These are phyloP conservation scores for Lithophane socia DNA, from an alignment of 2,888 invertebrate species.

Conservation along the genomic window DNA sequence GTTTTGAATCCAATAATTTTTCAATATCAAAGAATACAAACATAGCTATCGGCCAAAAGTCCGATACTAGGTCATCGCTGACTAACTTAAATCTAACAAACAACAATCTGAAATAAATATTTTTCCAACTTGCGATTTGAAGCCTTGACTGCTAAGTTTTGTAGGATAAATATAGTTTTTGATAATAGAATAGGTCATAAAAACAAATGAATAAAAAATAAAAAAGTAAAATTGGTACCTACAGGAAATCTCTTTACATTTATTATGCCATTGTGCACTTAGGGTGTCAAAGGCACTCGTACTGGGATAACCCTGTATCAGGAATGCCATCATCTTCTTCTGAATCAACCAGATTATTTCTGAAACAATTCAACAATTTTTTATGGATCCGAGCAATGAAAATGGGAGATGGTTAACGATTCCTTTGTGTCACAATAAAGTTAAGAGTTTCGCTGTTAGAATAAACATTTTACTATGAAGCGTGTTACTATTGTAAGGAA, in stretches of 20 bases:
- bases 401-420: background rate
- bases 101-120: background rate
- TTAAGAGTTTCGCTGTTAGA: background rate
- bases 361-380: background rate
- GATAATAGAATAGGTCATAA: background rate
- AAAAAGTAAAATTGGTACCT: background rate
- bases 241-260: background rate
- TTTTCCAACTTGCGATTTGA: background rate
- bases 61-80: background rate
- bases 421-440: background rate
- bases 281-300: background rate
- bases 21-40: background rate
- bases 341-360: background rate
- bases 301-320: background rate
- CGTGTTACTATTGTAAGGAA: background rate
- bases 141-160: background rate
- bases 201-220: no score
- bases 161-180: background rate
- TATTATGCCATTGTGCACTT: background rate
- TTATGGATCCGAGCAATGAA: background rate
- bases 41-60: background rate
- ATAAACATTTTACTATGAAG: background rate
- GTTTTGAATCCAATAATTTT: background rate
- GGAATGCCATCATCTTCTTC: background rate
- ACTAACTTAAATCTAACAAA: background rate